Conservation (phyloP, 2,797 vertebrate species). For the Mycteria americana region DNA sequence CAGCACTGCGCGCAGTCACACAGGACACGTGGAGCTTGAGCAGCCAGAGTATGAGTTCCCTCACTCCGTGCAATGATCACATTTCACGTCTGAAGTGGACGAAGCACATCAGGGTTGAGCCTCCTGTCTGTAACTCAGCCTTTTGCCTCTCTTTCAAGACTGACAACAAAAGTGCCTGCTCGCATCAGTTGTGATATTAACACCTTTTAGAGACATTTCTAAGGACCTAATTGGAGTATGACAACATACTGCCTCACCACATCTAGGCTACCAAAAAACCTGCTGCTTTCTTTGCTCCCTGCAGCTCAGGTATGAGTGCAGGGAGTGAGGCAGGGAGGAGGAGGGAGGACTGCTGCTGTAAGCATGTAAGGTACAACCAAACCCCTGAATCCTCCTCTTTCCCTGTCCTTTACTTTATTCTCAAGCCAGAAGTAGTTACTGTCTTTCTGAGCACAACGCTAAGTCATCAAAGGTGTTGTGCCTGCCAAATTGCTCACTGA, state of each 20-base stretch:
- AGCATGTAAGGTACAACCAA: neutral
- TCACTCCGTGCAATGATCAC: neutral
- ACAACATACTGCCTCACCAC: neutral
- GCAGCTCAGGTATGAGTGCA: neutral
- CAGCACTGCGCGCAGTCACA: neutral
- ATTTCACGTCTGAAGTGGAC: neutral
- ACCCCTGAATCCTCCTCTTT: neutral
- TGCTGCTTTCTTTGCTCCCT: neutral
- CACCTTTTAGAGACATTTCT: neutral
- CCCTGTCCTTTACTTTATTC: constrained; percentile 25
- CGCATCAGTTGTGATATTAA: neutral
- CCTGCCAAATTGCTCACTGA: neutral
- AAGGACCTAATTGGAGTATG: neutral
- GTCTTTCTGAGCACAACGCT: neutral
- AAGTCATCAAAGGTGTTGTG: constrained; percentile 39
- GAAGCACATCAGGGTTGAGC: neutral
- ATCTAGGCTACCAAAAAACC: neutral
- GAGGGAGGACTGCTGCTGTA: neutral
- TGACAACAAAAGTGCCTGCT: neutral
- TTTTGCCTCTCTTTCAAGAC: neutral
- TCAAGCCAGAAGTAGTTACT: constrained; percentile 43
- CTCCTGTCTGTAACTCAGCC: neutral
- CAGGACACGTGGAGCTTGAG: neutral
- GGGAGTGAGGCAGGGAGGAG: neutral
- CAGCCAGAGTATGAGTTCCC: neutral